These are phyloP conservation scores for Archocentrus centrarchus DNA, from an alignment of 2,113 vertebrate genomes.

Conservation along the genomic window DNA sequence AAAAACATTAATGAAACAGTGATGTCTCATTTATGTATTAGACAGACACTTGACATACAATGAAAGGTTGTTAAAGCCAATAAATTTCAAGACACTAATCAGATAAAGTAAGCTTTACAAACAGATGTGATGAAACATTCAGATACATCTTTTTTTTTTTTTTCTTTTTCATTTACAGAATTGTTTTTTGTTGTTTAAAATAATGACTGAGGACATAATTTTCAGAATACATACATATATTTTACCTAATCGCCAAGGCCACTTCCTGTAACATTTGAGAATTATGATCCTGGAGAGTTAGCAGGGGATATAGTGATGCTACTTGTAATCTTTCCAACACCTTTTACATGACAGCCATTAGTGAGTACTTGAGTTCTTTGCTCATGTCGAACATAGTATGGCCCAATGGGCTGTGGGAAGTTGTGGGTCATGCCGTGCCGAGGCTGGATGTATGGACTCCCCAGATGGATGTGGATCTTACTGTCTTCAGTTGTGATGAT, in stretches of 20 bases:
- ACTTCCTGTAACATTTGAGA: constrained; percentile 95
- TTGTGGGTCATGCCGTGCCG: constrained; percentile 76
- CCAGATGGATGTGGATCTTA: constrained; percentile 98
- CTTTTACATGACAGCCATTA: constrained; percentile 87
- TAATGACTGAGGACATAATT: not conserved
- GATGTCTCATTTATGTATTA: not conserved
- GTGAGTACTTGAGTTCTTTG: constrained; percentile 88
- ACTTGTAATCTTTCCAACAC: constrained; percentile 94
- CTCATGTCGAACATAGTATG: constrained; percentile 85
- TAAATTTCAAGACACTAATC: not conserved
- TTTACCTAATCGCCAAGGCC: constrained; percentile 88
- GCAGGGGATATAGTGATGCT: constrained; percentile 97
- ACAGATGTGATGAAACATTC: constrained; percentile 18
- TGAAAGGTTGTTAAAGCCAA: constrained; percentile 8
- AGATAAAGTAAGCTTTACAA: constrained; percentile 14
- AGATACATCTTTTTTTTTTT: constrained; percentile 5
- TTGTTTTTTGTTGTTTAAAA: constrained; percentile 16
- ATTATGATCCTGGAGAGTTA: constrained; percentile 87
- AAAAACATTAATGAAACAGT: constrained; percentile 11
- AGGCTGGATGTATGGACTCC: constrained; percentile 89
- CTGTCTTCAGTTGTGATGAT: constrained; percentile 97
- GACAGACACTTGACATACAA: constrained; percentile 9
- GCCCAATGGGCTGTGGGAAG: constrained; percentile 81
- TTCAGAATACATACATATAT: not conserved
- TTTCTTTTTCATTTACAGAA: not conserved